Evolutionary conservation across 2,113 vertebrate genomes (phyloP).

Genomic region (Spea multiplicata): DNA sequence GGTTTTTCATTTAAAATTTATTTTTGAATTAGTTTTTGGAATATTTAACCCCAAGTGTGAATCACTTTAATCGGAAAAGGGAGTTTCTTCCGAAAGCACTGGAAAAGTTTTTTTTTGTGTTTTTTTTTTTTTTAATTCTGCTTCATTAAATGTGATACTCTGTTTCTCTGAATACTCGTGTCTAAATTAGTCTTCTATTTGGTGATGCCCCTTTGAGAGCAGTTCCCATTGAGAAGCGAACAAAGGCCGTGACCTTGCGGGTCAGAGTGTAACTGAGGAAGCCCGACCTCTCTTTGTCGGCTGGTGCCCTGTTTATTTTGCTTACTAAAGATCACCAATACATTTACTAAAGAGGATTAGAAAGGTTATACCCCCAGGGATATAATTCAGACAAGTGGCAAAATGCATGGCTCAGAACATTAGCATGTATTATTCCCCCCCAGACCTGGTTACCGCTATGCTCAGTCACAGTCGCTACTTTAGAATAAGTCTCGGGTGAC

Average conservation of each 20-base stretch:
- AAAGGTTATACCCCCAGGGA: slow-evolving; percentile 79
- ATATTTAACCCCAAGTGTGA: too few species aligned
- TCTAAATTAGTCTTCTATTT: slow-evolving; percentile 87
- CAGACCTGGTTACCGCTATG: not conserved
- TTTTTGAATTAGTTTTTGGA: too few species aligned
- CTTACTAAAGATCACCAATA: slow-evolving; percentile 90
- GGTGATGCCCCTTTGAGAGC: slow-evolving; percentile 78
- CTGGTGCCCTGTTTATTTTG: slow-evolving; percentile 83
- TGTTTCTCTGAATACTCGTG: slow-evolving; percentile 72
- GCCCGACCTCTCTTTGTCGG: slow-evolving; percentile 76
- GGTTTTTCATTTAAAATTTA: too few species aligned
- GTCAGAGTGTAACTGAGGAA: slow-evolving; percentile 84
- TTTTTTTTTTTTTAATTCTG: not conserved
- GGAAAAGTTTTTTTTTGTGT: too few species aligned
- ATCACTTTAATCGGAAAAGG: too few species aligned
- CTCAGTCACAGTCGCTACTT: not conserved
- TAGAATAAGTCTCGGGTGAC: not conserved
- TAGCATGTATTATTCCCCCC: not conserved
- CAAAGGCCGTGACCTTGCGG: slow-evolving; percentile 81
- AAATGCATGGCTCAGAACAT: slow-evolving; percentile 44
- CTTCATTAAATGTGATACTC: slow-evolving; percentile 55
- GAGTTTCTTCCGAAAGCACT: too few species aligned
- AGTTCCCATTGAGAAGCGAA: slow-evolving; percentile 77
- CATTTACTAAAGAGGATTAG: slow-evolving; percentile 89
- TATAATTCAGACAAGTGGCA: slow-evolving; percentile 67